A percentile compares a stretch with the other conserved stretches of the same genome.
Evolutionary conservation across 2,888 invertebrate species (phyloP).

Genomic region (Drymonia ruficornis): DNA sequence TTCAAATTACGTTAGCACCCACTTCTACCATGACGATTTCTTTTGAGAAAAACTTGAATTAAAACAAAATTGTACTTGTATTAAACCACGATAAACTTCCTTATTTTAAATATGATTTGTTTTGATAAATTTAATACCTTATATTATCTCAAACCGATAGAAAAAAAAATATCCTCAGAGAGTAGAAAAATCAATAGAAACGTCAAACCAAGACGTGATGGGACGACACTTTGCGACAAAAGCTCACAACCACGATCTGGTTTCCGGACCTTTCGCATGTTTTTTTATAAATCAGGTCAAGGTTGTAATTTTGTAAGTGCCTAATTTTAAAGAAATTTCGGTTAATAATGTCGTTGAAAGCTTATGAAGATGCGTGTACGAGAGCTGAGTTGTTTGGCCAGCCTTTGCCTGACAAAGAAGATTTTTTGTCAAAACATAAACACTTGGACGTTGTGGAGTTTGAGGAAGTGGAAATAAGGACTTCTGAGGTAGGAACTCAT

Average conservation of each 20-base stretch:
- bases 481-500: constrained; percentile 60
- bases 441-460: constrained; percentile 81
- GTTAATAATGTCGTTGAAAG: constrained; percentile 84
- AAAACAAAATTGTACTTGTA: background rate
- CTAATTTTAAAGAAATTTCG: background rate
- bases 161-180: background rate
- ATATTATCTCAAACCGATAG: background rate
- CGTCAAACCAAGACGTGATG: constrained; percentile 29
- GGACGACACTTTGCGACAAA: constrained; percentile 26
- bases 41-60: too few species aligned
- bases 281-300: constrained; percentile 5
- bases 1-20: background rate
- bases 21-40: background rate
- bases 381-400: constrained; percentile 91
- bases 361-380: constrained; percentile 91
- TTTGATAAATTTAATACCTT: background rate
- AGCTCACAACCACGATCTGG: background rate
- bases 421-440: constrained; percentile 86
- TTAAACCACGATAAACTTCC: background rate
- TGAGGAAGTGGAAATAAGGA: constrained; percentile 78
- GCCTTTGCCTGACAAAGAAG: constrained; percentile 87
- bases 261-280: background rate
- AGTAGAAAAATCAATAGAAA: constrained; percentile 48
- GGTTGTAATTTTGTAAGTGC: constrained; percentile 14
- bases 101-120: background rate